These are phyloP conservation scores for Trypoxylon attenuatum DNA, from an alignment of 2,888 invertebrate species.

Conservation along the genomic window DNA sequence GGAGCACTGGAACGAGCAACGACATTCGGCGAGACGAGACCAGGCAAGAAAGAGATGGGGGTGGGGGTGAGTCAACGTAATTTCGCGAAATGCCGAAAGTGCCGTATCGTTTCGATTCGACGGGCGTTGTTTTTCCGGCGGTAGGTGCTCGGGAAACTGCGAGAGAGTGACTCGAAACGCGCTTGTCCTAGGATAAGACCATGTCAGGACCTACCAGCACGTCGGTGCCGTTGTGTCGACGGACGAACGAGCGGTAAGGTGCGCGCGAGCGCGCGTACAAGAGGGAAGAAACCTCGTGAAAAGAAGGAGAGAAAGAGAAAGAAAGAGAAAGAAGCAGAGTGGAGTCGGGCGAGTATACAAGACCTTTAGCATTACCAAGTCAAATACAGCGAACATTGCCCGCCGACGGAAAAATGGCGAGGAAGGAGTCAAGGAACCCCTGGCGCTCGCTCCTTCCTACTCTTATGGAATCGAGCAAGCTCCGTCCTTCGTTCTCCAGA, in stretches of 20 bases:
- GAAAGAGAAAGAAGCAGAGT: constrained; percentile 14
- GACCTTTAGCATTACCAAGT: constrained; percentile 71
- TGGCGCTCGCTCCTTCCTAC: constrained; percentile 13
- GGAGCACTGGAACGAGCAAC: background rate
- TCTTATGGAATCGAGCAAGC: too few relatives aligned
- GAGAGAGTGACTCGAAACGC: constrained; percentile 18
- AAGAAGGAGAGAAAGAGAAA: constrained; percentile 22
- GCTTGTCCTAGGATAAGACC: constrained; percentile 52
- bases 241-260: constrained; percentile 11
- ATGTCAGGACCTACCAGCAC: constrained; percentile 66
- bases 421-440: constrained; percentile 65
- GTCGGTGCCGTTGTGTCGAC: constrained; percentile 54
- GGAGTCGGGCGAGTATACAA: constrained; percentile 48
- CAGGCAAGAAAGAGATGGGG: background rate
- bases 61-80: constrained; percentile 22
- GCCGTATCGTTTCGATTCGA: constrained; percentile 48
- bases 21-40: background rate
- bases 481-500: too few relatives aligned
- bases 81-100: constrained; percentile 35
- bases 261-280: constrained; percentile 35
- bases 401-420: constrained; percentile 63
- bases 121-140: constrained; percentile 26
- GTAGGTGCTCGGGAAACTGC: constrained; percentile 10
- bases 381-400: constrained; percentile 66
- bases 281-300: background rate